Evolutionary conservation across 92 coral and sea anemone genomes (phyloP), one percentile per base, ranked within the genome.

Genomic region (Bergia sp.): DNA sequence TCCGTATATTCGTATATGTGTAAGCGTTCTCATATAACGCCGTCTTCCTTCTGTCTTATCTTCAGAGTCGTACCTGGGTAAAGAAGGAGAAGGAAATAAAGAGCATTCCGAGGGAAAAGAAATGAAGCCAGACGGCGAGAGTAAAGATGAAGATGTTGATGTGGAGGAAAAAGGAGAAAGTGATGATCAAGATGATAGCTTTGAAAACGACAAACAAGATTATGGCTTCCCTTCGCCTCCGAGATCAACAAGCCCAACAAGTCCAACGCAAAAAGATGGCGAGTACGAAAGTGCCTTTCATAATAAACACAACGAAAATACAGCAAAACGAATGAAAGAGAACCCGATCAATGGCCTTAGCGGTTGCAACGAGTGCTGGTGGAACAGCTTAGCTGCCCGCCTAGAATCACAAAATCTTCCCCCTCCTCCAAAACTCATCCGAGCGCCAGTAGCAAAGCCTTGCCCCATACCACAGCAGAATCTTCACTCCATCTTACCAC

Each of bases 341-440:
- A 71, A 50, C 79, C 67, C 78, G 18, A 40, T 44, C n/a, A 23
- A 40, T 53, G 83, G 80, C 80, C 80, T 12, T 76, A 85, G 84
- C 12, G 85, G 88, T 50, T 85, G 93, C 65, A 94, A 95, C 65
- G 90, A 90, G 40, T 92, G 88, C 53, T 93, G 98, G 94, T 86
- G 92, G 90, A 86, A 88, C 43, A 88, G 98, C 7, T 77, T 91
- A 5, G 92, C 90, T n/a, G 84, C 93, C 40, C 82, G 91, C 20
- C 86, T 85, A 21, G 94, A 93, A 40, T 44, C 86, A 36, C 95
- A 92, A 71, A 91, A 91, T 37, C 96, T 95, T 2, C 98, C 98
- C 1, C 95, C 94, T 1, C 98, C 98, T 18, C 98, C 98, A 4
- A 95, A 95, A 77, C 95, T 95, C 13, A 95, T 95, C 82, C 94